A percentile compares a stretch with the other conserved stretches of the same genome.
phyloP scores from a whole-genome alignment of 2,797 vertebrate species.

The Amblyraja radiata region DNA sequence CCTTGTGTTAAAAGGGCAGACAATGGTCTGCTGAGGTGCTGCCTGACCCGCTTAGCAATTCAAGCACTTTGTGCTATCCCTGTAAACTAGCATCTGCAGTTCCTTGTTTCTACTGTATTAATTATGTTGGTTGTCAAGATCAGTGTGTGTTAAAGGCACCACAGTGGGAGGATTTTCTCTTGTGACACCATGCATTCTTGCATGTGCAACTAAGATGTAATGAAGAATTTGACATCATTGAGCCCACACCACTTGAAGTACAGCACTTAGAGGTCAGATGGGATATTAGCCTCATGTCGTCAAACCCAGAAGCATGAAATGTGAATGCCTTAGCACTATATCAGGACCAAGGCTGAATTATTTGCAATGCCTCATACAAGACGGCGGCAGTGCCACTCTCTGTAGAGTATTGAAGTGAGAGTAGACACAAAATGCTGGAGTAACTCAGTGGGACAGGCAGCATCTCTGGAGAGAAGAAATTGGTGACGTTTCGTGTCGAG shows the following conservation, averaged over 20 bases:
- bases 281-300: background rate
- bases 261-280: background rate
- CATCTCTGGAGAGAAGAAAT: background rate
- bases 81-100: no score
- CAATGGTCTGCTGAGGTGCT: no score
- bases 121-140: background rate
- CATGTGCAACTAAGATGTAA: background rate
- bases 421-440: background rate
- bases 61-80: no score
- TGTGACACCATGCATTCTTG: no score
- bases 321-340: background rate
- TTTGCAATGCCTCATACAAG: no score
- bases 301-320: background rate
- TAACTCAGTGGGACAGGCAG: background rate
- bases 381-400: no score
- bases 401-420: background rate
- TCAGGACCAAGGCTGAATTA: background rate
- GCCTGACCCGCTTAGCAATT: no score
- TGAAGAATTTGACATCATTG: background rate
- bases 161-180: background rate
- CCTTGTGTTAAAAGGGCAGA: no score
- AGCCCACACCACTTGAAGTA: no score
- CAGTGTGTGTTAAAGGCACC: background rate
- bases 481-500: background rate
- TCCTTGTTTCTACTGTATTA: background rate